Evolutionary conservation across 2,888 invertebrate genomes (phyloP), one percentile per base, ranked within the genome.

Genomic region (Orchestes rusci): DNA sequence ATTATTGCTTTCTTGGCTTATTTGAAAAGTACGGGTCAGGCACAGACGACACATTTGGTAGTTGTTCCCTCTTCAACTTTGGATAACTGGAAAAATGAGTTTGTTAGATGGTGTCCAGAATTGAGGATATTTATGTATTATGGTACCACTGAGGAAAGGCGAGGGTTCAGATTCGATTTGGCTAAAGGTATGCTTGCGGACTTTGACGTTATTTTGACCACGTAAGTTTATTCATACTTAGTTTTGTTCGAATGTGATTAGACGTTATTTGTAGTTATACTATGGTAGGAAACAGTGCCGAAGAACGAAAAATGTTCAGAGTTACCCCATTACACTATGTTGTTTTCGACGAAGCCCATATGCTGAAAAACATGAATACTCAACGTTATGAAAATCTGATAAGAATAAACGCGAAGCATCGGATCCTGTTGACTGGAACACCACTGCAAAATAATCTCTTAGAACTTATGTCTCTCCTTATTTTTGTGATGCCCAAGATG

Each of bases 341-440:
- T 0, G 75, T 97, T 16, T 95, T 95, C 64, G 97, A 97, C 66
- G 97, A 97, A 64, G 95, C 94, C 1, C 96, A 97, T 64, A 94
- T 96, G 93, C 72, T 97, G 23, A 97, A 97, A 67, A 97, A 96
- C 64, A 96, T 96, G 93, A 80, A 86, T 41, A 92, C 95, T 0
- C 82, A 84, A 59, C 75, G 96, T 56, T 96, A 91, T 61, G 83
- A 89, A 58, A 85, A 89, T 65, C 73, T 96, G 41, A 84, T 92
- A 59, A 81, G 84, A 59, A 88, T 95, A 40, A 88, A 67, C 50
- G 66, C 65, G 56, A 79, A 83, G 58, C 82, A 86, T 65, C 78
- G 95, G 20, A 79, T 96, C 23, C 72, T 97, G 8, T 70, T 97
- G 16, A 97, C 96, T 0, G 97, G 96, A 2, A 97, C 96, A 0